Evolutionary conservation across 2,113 vertebrate genomes (phyloP).

Genomic region (Callithrix jacchus): DNA sequence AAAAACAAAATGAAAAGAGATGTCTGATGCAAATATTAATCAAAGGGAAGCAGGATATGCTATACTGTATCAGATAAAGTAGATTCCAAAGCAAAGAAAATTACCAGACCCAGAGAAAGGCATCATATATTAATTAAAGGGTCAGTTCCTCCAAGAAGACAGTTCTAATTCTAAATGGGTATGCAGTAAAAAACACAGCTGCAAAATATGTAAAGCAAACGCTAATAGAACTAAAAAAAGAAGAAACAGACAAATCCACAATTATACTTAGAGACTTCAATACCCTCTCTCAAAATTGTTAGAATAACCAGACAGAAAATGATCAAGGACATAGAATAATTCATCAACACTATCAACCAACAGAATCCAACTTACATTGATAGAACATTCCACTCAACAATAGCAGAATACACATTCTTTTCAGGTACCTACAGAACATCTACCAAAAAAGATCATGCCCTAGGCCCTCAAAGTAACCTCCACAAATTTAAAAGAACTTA

Average conservation of each 20-base stretch:
- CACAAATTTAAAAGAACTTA: neutral
- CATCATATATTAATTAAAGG: neutral
- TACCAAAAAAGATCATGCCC: neutral
- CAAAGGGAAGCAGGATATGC: neutral
- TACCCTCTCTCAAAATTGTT: neutral
- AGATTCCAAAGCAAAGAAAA: neutral
- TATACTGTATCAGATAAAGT: neutral
- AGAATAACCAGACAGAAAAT: too few relatives aligned
- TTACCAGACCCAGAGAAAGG: neutral
- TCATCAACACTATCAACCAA: too few relatives aligned
- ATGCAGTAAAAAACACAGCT: neutral
- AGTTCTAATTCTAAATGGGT: neutral
- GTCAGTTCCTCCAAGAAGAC: neutral
- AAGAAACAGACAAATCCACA: neutral
- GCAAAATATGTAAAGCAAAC: neutral
- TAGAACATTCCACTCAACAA: too few relatives aligned
- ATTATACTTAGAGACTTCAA: neutral
- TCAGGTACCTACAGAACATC: neutral
- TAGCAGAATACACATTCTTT: neutral
- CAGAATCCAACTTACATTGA: too few relatives aligned
- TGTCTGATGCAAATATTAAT: neutral
- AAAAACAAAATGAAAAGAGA: neutral
- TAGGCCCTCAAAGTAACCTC: neutral
- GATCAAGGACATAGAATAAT: too few relatives aligned
- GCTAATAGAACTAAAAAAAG: neutral